Conservation (phyloP, 2,797 vertebrate genomes). For the Clarias pachynema region DNA sequence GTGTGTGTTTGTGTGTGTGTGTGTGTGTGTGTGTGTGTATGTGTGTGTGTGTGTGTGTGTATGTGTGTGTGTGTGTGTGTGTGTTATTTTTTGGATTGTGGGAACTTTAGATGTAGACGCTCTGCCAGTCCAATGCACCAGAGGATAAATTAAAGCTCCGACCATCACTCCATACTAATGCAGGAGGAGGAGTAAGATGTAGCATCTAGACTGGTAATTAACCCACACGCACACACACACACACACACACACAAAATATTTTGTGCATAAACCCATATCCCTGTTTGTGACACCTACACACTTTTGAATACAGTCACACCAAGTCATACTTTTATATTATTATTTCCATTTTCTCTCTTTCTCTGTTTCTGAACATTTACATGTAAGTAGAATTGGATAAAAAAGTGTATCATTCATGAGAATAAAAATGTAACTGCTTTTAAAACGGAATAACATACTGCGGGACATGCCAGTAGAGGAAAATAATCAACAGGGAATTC, state of each 20-base stretch:
- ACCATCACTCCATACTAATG: conserved; percentile 52
- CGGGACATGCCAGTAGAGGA: too few relatives aligned
- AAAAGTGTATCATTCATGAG: too few relatives aligned
- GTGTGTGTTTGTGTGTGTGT: conserved; percentile 8
- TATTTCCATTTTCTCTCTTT: background rate
- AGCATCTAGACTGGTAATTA: conserved; percentile 55
- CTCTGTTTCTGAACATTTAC: background rate
- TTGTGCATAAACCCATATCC: background rate
- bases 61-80: background rate
- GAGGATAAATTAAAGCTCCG: conserved; percentile 63
- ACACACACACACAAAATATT: background rate
- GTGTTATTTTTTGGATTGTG: conserved; percentile 36
- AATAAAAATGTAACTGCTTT: too few relatives aligned
- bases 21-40: background rate
- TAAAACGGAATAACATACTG: too few relatives aligned
- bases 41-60: background rate
- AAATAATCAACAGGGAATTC: background rate
- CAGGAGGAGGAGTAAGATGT: conserved; percentile 41
- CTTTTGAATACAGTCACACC: background rate
- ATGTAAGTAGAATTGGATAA: too few relatives aligned
- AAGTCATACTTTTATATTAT: background rate
- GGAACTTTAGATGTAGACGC: conserved; percentile 55
- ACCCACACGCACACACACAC: conserved; percentile 37
- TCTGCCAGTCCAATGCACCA: conserved; percentile 54
- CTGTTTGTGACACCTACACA: background rate